These are phyloP conservation scores for Halocaridina rubra DNA, from an alignment of 2,888 invertebrate species.

Conservation along the genomic window DNA sequence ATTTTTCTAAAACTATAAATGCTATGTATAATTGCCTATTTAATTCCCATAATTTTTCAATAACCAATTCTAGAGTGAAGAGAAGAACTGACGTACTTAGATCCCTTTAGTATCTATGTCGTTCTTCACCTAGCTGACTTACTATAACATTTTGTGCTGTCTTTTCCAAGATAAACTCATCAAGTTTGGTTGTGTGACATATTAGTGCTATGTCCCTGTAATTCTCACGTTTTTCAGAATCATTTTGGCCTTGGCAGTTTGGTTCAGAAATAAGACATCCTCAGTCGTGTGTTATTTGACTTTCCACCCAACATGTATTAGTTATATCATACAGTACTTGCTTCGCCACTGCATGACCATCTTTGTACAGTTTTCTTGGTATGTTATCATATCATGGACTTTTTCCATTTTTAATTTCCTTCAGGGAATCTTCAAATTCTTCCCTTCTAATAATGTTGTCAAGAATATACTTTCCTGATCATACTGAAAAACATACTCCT, in stretches of 20 bases:
- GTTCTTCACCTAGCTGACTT: too few relatives aligned
- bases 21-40: too few relatives aligned
- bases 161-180: not conserved
- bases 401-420: not conserved
- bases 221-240: not conserved
- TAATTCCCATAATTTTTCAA: too few relatives aligned
- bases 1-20: too few relatives aligned
- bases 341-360: not conserved
- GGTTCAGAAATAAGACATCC: not conserved
- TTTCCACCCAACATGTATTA: not conserved
- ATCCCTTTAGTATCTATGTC: too few relatives aligned
- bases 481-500: too few relatives aligned
- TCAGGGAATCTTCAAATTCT: too few relatives aligned
- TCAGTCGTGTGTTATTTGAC: not conserved
- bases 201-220: not conserved
- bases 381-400: not conserved
- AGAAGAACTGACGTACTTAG: too few relatives aligned
- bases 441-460: too few relatives aligned
- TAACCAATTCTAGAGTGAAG: too few relatives aligned
- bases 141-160: too few relatives aligned
- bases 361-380: not conserved
- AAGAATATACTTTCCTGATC: too few relatives aligned
- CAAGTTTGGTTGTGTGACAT: not conserved
- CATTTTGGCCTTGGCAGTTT: not conserved
- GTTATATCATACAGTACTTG: not conserved